A percentile compares a stretch with the other conserved stretches of the same genome.
These are phyloP conservation scores for Prietella phreatophila DNA, from an alignment of 2,113 vertebrate species.

Conservation along the genomic window DNA sequence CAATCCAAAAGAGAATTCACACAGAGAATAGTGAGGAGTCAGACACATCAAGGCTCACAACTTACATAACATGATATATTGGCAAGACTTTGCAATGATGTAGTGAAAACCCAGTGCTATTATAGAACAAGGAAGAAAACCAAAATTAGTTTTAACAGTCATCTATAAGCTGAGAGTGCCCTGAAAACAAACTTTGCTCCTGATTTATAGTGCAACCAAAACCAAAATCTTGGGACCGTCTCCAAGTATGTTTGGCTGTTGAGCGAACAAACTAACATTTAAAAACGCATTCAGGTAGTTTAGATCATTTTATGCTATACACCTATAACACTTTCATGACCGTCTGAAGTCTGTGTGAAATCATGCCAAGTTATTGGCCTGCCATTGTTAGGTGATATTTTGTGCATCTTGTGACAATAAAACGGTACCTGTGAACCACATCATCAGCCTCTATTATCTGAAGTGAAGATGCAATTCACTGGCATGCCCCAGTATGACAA, in stretches of 20 bases:
- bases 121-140: background rate
- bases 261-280: background rate
- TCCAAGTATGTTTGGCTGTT: background rate
- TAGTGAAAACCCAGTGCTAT: background rate
- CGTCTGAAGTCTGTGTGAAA: too few relatives aligned
- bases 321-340: background rate
- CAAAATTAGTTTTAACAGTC: background rate
- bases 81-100: background rate
- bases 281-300: background rate
- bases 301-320: background rate
- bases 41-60: background rate
- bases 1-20: background rate
- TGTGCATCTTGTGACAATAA: too few relatives aligned
- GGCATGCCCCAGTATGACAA: too few relatives aligned
- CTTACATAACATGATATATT: slow-evolving; percentile 52
- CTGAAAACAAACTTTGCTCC: too few relatives aligned
- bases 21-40: background rate
- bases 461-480: too few relatives aligned
- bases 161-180: background rate
- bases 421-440: too few relatives aligned
- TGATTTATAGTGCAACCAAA: too few relatives aligned
- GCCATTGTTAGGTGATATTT: too few relatives aligned
- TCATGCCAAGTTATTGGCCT: too few relatives aligned
- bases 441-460: too few relatives aligned
- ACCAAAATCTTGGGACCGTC: too few relatives aligned